phyloP scores from a whole-genome alignment of 1,140 invertebrate genomes.

The Orchestia grillus region DNA sequence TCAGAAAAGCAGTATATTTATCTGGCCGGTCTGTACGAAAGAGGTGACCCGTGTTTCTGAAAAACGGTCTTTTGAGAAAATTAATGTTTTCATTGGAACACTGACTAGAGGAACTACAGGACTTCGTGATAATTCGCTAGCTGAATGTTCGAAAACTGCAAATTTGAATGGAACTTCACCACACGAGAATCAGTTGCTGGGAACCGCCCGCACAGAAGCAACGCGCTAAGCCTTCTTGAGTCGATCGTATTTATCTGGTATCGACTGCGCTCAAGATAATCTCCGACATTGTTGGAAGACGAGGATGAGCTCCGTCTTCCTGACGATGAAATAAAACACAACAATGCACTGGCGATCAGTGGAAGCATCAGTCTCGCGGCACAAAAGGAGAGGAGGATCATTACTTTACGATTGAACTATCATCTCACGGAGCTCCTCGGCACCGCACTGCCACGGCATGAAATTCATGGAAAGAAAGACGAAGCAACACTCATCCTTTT shows the following conservation, averaged over 20 bases:
- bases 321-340: slow-evolving; percentile 28
- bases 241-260: not conserved
- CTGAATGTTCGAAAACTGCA: not conserved
- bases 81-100: not conserved
- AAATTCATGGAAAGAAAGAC: not conserved
- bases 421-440: slow-evolving; percentile 23
- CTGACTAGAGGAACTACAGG: not conserved
- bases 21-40: not conserved
- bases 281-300: not conserved
- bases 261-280: not conserved
- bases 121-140: not conserved
- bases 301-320: slow-evolving; percentile 28
- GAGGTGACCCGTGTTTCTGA: not conserved
- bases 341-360: slow-evolving; percentile 33
- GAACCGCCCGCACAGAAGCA: not conserved
- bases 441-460: not conserved
- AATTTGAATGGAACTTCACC: not conserved
- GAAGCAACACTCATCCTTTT: not conserved
- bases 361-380: not conserved
- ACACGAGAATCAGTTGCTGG: not conserved
- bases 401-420: slow-evolving; percentile 22
- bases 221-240: not conserved
- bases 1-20: not conserved
- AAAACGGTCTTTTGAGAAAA: not conserved
- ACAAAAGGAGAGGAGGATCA: slow-evolving; percentile 20